phyloP scores from a whole-genome alignment of 2,888 invertebrate species.

The Amblyjoppa fuscipennis region DNA sequence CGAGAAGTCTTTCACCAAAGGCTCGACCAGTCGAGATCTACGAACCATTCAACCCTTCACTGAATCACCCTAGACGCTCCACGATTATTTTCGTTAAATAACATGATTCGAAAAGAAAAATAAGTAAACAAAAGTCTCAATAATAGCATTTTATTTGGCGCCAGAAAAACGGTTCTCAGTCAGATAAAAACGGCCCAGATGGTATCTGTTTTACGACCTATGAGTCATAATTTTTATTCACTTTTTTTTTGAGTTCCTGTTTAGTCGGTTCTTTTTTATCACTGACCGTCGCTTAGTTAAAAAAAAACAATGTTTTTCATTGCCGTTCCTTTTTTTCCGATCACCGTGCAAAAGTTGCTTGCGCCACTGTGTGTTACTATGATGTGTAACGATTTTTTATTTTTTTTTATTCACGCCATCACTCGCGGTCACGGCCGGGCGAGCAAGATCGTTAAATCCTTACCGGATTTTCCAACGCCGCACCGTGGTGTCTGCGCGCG shows the following conservation, averaged over 20 bases:
- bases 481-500: conserved; percentile 21
- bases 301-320: conserved; percentile 18
- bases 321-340: not conserved
- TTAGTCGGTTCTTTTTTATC: not conserved
- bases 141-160: not conserved
- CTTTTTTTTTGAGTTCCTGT: not conserved
- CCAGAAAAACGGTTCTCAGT: not conserved
- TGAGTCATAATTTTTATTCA: not conserved
- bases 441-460: conserved; percentile 63
- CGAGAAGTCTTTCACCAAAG: conserved; percentile 4
- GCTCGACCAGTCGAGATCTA: conserved; percentile 3
- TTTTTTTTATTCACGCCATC: conserved; percentile 12
- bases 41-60: conserved; percentile 4
- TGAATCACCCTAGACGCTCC: not conserved
- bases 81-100: not conserved
- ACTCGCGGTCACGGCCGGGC: conserved; percentile 42
- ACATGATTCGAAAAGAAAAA: too few relatives aligned
- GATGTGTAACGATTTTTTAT: conserved; percentile 51
- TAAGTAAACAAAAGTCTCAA: not conserved
- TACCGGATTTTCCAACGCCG: conserved; percentile 54
- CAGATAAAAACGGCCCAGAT: not conserved
- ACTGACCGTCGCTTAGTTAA: not conserved
- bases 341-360: not conserved
- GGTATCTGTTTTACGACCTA: not conserved
- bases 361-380: conserved; percentile 17